Evolutionary conservation across 2,797 vertebrate species (phyloP).

Genomic region (Characodon lateralis): DNA sequence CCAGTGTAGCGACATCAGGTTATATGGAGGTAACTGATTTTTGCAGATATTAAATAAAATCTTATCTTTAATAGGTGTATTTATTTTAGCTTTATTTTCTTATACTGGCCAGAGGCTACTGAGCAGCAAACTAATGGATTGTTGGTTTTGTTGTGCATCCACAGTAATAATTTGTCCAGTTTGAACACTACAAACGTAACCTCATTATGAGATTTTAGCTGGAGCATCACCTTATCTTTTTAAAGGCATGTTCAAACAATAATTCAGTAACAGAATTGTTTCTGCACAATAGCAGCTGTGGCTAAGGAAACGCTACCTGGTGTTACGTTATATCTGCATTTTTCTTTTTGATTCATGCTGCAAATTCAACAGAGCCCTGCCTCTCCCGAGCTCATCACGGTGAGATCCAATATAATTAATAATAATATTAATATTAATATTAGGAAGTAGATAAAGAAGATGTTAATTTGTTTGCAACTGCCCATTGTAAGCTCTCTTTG

Average conservation of each 20-base stretch:
- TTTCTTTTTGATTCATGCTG: slow-evolving; percentile 75
- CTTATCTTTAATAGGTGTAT: not conserved
- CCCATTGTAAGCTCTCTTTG: not conserved
- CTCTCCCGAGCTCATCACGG: slow-evolving; percentile 93
- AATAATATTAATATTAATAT: not conserved
- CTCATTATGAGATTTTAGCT: not conserved
- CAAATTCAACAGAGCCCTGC: slow-evolving; percentile 86
- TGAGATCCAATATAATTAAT: slow-evolving; percentile 75
- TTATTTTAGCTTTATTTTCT: not conserved
- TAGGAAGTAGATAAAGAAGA: not conserved
- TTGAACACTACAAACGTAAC: not conserved
- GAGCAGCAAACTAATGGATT: not conserved
- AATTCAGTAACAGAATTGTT: slow-evolving; percentile 52
- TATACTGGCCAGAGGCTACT: not conserved
- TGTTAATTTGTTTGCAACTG: not conserved
- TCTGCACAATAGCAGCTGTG: slow-evolving; percentile 26
- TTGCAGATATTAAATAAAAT: too few relatives aligned
- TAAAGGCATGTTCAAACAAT: slow-evolving; percentile 31
- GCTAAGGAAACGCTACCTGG: slow-evolving; percentile 24
- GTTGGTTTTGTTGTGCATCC: not conserved
- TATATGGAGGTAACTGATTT: too few relatives aligned
- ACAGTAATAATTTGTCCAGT: not conserved
- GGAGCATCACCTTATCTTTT: slow-evolving; percentile 3
- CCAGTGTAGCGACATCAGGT: too few relatives aligned
- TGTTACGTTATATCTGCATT: slow-evolving; percentile 54